Percentiles rank a stretch among this genome's conserved stretches.
Evolutionary conservation across 2,888 invertebrate genomes (phyloP).

Genomic region (Nomada goodeniana): DNA sequence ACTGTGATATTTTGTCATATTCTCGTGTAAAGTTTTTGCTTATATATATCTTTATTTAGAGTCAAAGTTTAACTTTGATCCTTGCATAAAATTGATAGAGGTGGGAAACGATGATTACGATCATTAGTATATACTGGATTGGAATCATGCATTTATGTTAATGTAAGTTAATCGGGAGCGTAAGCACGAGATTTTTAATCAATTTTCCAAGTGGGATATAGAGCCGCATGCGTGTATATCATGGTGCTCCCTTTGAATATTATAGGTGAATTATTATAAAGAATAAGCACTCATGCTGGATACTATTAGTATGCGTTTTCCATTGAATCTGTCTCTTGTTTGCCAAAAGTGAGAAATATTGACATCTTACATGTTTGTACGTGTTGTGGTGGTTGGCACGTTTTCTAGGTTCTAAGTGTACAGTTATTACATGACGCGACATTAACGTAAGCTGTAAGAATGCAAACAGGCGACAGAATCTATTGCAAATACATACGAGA

Average conservation of each 20-base stretch:
- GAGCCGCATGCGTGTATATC: constrained; percentile 72
- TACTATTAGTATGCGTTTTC: constrained; percentile 73
- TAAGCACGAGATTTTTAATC: constrained; percentile 75
- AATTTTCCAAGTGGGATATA: constrained; percentile 75
- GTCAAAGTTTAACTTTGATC: constrained; percentile 58
- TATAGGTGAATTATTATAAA: constrained; percentile 77
- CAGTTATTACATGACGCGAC: constrained; percentile 72
- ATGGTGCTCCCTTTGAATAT: constrained; percentile 74
- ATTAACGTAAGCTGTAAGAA: constrained; percentile 65
- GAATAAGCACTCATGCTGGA: constrained; percentile 74
- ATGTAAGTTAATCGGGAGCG: constrained; percentile 65
- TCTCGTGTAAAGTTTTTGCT: constrained; percentile 75
- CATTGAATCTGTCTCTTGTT: constrained; percentile 70
- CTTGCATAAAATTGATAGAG: constrained; percentile 54
- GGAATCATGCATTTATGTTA: constrained; percentile 72
- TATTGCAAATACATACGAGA: constrained; percentile 67
- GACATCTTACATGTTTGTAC: constrained; percentile 59
- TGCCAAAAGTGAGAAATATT: constrained; percentile 40
- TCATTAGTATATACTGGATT: constrained; percentile 53
- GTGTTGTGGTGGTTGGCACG: constrained; percentile 60
- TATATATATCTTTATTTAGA: constrained; percentile 63
- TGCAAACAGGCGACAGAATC: constrained; percentile 65
- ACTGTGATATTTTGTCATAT: constrained; percentile 83
- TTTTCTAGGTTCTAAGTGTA: constrained; percentile 80
- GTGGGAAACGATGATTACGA: constrained; percentile 40